Evolutionary conservation across 2,113 vertebrate species (phyloP), one percentile per base, ranked within the genome.

Genomic region (Turdus rufiventris): DNA sequence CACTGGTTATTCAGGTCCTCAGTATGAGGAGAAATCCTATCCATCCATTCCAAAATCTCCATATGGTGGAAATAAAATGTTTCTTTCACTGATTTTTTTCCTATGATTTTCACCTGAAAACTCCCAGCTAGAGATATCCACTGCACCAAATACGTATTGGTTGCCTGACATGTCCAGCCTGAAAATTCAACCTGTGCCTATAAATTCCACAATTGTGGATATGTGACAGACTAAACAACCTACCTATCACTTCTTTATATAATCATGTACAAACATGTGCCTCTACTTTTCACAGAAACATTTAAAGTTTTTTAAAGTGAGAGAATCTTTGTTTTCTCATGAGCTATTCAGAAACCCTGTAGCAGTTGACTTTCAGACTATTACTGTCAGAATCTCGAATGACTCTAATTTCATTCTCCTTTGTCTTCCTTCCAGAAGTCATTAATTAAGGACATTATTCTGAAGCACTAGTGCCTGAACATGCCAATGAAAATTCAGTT

Each of bases 361-460:
- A 86, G 66, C 24, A 67, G 73, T 24, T 95, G 72, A 84, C 54
- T 90, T 87, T 80, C 75, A 61, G 79, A 91, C 76, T 54, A 58
- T 54, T 58, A 63, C 40, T 93, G 91, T 78, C 89, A 93, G n/a
- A 91, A 47, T 38, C 72, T 87, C 90, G 87, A 93, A 36, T 68
- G 1, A 78, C 71, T 88, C 48, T 90, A 92, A 89, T 86, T 40
- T 79, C 70, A 93, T 72, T 94, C 58, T 91, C 42, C 38, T 94
- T 77, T 92, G 62, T 66, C 51, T 92, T 93, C 70, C 61, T 92
- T 87, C 56, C 89, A 89, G 26, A 79, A 89, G 12, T 57, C 85
- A 76, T 89, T 93, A 92, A 81, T 90, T 87, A 73, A 54, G 86
- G 88, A 73, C 92, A 60, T 94, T 86, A 95, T 75, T 92, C 76